phyloP scores from a whole-genome alignment of 2,797 vertebrate genomes.

The Schizopygopsis pylzovi region DNA sequence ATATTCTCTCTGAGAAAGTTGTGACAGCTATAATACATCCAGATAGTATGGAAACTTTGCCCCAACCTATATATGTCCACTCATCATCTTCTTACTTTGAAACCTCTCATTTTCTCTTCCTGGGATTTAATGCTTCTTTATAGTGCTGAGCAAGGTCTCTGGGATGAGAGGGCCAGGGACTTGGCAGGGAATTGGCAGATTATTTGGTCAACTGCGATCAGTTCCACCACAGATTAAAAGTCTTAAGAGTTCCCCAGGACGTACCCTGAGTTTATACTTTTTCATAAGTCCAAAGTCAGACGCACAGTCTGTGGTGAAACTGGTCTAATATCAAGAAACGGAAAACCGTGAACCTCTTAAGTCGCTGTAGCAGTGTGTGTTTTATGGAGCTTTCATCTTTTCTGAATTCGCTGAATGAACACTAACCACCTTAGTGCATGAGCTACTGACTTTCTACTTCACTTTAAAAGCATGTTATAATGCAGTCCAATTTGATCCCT shows the following conservation, averaged over 20 bases:
- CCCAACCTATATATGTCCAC: constrained; percentile 40
- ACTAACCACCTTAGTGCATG: constrained; percentile 46
- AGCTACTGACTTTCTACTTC: constrained; percentile 59
- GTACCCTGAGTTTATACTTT: constrained; percentile 67
- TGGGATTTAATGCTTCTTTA: constrained; percentile 73
- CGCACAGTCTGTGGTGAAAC: constrained; percentile 69
- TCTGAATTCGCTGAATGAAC: constrained; percentile 30
- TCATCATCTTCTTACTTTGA: constrained; percentile 64
- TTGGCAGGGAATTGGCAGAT: constrained; percentile 84
- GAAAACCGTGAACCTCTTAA: constrained; percentile 58
- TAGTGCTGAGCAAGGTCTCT: constrained; percentile 80
- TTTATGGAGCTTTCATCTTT: constrained; percentile 36
- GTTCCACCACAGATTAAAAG: constrained; percentile 80
- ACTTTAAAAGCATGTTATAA: constrained; percentile 65
- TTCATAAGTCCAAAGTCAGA: constrained; percentile 76
- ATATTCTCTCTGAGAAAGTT: constrained; percentile 5
- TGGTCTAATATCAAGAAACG: constrained; percentile 68
- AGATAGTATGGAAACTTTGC: constrained; percentile 30
- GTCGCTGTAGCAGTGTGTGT: constrained; percentile 17
- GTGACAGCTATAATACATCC: constrained; percentile 27
- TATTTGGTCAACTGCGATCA: constrained; percentile 84
- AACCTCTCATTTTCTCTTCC: constrained; percentile 74
- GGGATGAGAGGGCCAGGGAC: constrained; percentile 76
- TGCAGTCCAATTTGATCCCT: constrained; percentile 59
- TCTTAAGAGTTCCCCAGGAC: constrained; percentile 74